Conservation (phyloP, 2,888 invertebrate genomes). For the Philereme transversata region DNA sequence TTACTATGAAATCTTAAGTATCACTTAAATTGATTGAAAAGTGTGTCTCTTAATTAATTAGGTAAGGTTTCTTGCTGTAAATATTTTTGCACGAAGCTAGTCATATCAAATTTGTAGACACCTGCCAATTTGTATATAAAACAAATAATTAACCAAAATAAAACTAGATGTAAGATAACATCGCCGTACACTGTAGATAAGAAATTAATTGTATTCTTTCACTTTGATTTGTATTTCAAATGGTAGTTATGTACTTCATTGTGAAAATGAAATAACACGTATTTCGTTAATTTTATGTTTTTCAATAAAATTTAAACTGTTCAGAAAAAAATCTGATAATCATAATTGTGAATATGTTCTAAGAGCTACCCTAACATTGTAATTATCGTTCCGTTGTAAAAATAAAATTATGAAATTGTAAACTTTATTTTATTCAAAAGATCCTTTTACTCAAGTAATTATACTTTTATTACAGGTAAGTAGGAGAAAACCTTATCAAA, state of each 20-base stretch:
- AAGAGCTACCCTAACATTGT: conserved; percentile 12
- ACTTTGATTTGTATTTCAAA: neutral
- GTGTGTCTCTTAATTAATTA: conserved; percentile 12
- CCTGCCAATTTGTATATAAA: conserved; percentile 43
- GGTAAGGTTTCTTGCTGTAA: conserved; percentile 53
- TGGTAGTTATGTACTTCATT: neutral
- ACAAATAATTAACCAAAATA: conserved; percentile 38
- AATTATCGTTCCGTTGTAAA: conserved; percentile 26
- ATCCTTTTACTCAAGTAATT: neutral
- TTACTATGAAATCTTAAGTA: neutral
- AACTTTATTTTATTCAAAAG: conserved; percentile 7
- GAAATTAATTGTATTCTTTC: too few relatives aligned
- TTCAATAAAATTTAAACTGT: neutral
- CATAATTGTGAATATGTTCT: neutral
- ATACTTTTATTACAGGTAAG: conserved; percentile 1
- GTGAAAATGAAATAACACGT: neutral
- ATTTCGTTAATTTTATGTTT: neutral
- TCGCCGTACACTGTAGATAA: too few relatives aligned
- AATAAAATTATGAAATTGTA: conserved; percentile 24
- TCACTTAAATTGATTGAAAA: conserved; percentile 1
- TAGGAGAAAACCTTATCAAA: conserved; percentile 4
- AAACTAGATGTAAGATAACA: conserved; percentile 3
- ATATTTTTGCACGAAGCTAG: conserved; percentile 70
- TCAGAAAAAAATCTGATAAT: neutral
- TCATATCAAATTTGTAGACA: conserved; percentile 64